Percentiles rank a stretch among this genome's conserved stretches.
phyloP scores from a whole-genome alignment of 2,797 vertebrate species.

The Melanogrammus aeglefinus region DNA sequence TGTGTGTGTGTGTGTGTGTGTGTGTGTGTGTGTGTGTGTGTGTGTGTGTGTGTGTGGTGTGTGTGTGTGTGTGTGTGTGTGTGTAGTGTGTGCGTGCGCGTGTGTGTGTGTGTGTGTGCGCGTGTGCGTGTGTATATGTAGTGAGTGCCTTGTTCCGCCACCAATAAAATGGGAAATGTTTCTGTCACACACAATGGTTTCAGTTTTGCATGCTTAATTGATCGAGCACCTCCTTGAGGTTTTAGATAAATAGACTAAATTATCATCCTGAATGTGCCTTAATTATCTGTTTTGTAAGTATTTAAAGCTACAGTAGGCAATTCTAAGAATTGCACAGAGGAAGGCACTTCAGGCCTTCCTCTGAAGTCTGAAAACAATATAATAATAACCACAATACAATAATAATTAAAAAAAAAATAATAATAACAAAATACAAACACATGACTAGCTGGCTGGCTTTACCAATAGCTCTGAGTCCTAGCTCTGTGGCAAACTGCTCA shows the following conservation, averaged over 20 bases:
- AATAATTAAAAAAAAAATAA: too few relatives aligned
- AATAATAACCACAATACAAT: too few relatives aligned
- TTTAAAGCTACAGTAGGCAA: background rate
- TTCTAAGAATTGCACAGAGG: too few relatives aligned
- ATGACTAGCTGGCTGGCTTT: too few relatives aligned
- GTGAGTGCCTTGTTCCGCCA: background rate
- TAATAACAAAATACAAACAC: too few relatives aligned
- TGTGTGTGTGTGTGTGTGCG: too few relatives aligned
- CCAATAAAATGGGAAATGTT: background rate
- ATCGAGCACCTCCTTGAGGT: background rate
- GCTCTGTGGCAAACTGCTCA: too few relatives aligned
- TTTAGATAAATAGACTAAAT: background rate
- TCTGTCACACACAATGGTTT: background rate
- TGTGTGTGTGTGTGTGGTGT: slow-evolving; percentile 31
- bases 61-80: slow-evolving; percentile 38
- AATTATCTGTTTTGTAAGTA: background rate
- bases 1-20: slow-evolving; percentile 25
- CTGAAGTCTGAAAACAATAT: too few relatives aligned
- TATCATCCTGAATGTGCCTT: background rate
- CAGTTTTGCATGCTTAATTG: background rate
- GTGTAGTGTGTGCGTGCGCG: too few relatives aligned
- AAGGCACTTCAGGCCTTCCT: too few relatives aligned
- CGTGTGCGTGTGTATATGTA: background rate
- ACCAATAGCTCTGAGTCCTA: too few relatives aligned
- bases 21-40: slow-evolving; percentile 37